phyloP scores from a whole-genome alignment of 2,888 invertebrate genomes.

The Gastracanthus pulcherrimus region DNA sequence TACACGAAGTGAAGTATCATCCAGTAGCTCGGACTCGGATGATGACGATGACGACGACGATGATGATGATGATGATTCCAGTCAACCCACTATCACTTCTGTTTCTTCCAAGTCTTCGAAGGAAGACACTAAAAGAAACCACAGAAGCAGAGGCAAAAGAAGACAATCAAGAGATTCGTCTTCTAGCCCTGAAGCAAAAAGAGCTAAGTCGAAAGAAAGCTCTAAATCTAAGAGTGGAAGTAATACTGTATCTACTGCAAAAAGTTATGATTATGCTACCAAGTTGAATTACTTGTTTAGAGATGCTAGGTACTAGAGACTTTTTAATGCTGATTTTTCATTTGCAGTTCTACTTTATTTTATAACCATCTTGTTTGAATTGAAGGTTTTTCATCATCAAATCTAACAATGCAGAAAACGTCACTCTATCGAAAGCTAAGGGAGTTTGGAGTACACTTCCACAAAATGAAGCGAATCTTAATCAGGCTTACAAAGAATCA shows the following conservation, averaged over 20 bases:
- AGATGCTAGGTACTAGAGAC: constrained; percentile 87
- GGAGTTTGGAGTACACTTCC: constrained; percentile 99
- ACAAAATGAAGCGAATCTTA: constrained; percentile 96
- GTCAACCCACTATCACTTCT: constrained; percentile 88
- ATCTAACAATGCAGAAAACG: constrained; percentile 98
- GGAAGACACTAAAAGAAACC: constrained; percentile 73
- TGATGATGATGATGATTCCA: constrained; percentile 77
- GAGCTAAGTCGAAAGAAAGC: constrained; percentile 74
- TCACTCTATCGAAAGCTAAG: constrained; percentile 94
- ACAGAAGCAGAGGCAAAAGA: constrained; percentile 71
- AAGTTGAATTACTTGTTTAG: constrained; percentile 96
- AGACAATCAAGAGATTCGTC: constrained; percentile 72
- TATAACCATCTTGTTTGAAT: background rate
- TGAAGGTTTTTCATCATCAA: constrained; percentile 95
- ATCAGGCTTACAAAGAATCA: constrained; percentile 95
- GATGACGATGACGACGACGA: constrained; percentile 47
- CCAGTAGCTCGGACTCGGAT: constrained; percentile 82
- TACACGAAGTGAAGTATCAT: constrained; percentile 93
- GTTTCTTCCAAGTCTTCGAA: constrained; percentile 85
- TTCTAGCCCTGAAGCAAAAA: constrained; percentile 75
- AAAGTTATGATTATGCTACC: constrained; percentile 91
- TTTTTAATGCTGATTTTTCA: background rate
- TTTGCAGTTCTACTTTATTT: too few relatives aligned
- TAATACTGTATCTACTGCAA: constrained; percentile 75
- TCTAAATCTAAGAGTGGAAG: constrained; percentile 62